Percentiles rank a stretch among this genome's conserved stretches.
phyloP scores from a whole-genome alignment of 2,113 vertebrate species.

The Tenrec ecaudatus region DNA sequence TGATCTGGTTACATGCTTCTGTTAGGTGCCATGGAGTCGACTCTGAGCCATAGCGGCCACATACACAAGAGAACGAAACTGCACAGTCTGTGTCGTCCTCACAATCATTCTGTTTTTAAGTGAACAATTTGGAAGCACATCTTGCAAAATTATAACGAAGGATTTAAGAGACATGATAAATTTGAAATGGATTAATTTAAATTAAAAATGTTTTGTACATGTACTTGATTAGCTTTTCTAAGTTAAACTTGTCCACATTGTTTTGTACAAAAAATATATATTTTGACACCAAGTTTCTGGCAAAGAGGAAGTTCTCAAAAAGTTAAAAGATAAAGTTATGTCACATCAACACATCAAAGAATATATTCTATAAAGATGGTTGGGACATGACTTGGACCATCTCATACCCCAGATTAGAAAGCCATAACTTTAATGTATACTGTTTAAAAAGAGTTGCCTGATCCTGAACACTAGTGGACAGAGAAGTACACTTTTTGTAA shows the following conservation, averaged over 20 bases:
- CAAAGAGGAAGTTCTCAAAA: conserved; percentile 28
- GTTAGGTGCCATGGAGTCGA: too few species aligned
- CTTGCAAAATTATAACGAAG: not conserved
- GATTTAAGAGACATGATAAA: conserved; percentile 16
- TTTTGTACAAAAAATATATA: not conserved
- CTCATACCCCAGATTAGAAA: too few species aligned
- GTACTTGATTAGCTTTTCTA: conserved; percentile 40
- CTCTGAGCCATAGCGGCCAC: too few species aligned
- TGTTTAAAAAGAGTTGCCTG: too few species aligned
- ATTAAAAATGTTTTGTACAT: not conserved
- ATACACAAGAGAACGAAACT: too few species aligned
- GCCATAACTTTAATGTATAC: too few species aligned
- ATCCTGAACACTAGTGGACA: too few species aligned
- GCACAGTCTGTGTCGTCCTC: too few species aligned
- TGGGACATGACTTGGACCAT: not conserved
- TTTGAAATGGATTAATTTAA: conserved; percentile 17
- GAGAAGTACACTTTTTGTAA: too few species aligned
- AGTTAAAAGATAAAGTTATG: conserved; percentile 20
- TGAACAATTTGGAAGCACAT: conserved; percentile 18
- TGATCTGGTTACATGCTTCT: not conserved
- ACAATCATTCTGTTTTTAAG: not conserved
- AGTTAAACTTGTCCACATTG: conserved; percentile 18
- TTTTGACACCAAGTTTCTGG: conserved; percentile 14
- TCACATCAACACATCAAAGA: conserved; percentile 3
- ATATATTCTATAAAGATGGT: not conserved